Conservation (phyloP, 2,797 vertebrate species). For the Chelidonichthys spinosus region DNA sequence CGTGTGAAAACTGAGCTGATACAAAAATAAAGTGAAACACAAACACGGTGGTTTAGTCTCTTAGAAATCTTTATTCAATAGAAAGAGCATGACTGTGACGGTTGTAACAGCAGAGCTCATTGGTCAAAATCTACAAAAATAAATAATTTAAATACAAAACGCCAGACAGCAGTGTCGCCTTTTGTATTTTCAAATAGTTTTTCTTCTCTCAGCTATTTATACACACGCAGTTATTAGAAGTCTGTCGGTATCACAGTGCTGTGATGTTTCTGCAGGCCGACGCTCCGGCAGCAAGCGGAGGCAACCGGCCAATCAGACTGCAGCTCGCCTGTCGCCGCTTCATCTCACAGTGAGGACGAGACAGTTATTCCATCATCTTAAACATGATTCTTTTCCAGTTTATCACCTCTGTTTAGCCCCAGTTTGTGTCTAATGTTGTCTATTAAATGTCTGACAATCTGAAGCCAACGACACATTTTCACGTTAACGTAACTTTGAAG, state of each 20-base stretch:
- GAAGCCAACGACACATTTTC: background rate
- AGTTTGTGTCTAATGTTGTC: background rate
- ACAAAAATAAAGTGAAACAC: no score
- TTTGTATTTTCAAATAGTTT: constrained; percentile 79
- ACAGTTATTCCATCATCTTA: background rate
- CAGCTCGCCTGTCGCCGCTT: constrained; percentile 25
- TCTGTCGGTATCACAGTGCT: constrained; percentile 80
- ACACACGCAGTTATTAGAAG: constrained; percentile 70
- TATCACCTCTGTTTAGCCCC: background rate
- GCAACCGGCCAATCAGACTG: constrained; percentile 34
- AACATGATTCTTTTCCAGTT: background rate
- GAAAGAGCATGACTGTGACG: constrained; percentile 85
- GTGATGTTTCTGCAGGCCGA: constrained; percentile 58
- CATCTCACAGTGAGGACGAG: background rate
- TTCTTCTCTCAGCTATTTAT: constrained; percentile 71
- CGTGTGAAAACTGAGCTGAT: no score
- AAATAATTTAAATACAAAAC: constrained; percentile 96
- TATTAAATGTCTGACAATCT: background rate
- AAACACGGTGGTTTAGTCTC: constrained; percentile 32
- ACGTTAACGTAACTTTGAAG: no score
- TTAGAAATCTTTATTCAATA: constrained; percentile 88
- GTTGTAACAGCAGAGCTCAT: constrained; percentile 69
- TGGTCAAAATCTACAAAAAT: constrained; percentile 89
- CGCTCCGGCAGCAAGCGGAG: constrained; percentile 44
- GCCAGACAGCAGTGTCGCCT: constrained; percentile 84